Evolutionary conservation across 2,888 invertebrate species (phyloP), one percentile per base, ranked within the genome.

Genomic region (Eilema depressum): DNA sequence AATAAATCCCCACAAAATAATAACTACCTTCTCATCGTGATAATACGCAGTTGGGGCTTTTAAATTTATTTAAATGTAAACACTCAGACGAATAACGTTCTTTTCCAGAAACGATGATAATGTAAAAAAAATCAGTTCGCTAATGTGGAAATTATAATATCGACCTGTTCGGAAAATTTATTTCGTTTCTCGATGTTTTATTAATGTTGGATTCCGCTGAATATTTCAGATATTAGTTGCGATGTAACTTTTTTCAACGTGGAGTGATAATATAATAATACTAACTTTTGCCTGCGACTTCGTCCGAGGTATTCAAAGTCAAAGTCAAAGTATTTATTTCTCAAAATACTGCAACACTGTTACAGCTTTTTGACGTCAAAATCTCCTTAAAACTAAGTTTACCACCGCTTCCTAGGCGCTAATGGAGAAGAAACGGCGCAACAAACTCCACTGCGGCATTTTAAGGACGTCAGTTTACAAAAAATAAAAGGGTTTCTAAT

Each of bases 1-100:
- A 86, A 89, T 89, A 88, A 88, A 89, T 89, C 81, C 77, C 65
- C 65, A 68, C 77, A 81, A 82, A 83, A 84, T 85, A 86, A 82
- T 79, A 81, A 81, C 76, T 80, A 81, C 81, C 76, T 80, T 79
- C 82, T 86, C 86, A 84, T 41, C n/a, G 26, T 81, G 83, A 83
- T 84, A 84, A 85, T 85, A 82, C 75, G 66, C 76, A 67, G 79
- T 62, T 70, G 81, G 87, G 85, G 82, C 72, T 68, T 75, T 74
- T 69, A 81, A 85, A 89, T 88, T 81, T 86, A 87, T 88, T 86
- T 82, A 83, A 86, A 86, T 83, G 78, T 76, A 83, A 81, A 81
- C 78, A 75, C 79, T 79, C 77, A 78, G 79, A 75, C 75, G 73
- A 72, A 62, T 68, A 66, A 62, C 47, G 37, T 62, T 67, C 61